Conservation (phyloP, 1,140 invertebrate species). For the Sitodiplosis mosellana region DNA sequence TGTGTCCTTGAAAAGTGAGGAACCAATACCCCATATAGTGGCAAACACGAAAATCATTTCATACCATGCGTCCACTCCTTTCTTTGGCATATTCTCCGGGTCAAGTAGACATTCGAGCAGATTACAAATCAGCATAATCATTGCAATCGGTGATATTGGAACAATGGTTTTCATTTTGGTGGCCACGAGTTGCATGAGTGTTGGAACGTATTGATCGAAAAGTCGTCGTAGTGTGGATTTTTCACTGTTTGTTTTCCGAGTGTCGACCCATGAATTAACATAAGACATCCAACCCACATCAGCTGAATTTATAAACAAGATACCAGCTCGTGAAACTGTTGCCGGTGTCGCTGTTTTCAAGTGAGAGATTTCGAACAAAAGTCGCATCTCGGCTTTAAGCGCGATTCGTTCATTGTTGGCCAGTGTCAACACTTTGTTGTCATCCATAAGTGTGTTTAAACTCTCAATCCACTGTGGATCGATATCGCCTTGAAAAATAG, state of each 20-base stretch:
- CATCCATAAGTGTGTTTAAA: constrained; percentile 72
- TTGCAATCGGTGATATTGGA: constrained; percentile 74
- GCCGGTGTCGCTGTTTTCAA: constrained; percentile 83
- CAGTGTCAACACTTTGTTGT: constrained; percentile 72
- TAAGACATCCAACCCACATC: constrained; percentile 86
- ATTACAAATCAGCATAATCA: constrained; percentile 76
- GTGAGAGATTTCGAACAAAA: constrained; percentile 84
- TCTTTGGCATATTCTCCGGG: constrained; percentile 56
- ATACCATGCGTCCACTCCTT: constrained; percentile 84
- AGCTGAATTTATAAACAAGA: constrained; percentile 26
- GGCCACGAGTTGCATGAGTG: too few relatives aligned
- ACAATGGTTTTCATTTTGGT: constrained; percentile 82
- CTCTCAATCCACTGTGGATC: constrained; percentile 93
- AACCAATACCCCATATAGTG: constrained; percentile 84
- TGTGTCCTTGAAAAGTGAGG: constrained; percentile 75
- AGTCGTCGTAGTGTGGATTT: constrained; percentile 81
- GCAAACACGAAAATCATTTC: constrained; percentile 87
- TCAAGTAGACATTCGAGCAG: constrained; percentile 71
- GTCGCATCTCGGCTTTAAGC: constrained; percentile 69
- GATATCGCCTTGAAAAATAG: too few relatives aligned
- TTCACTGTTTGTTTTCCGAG: constrained; percentile 64
- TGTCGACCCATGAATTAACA: constrained; percentile 58
- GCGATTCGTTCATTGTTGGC: constrained; percentile 89
- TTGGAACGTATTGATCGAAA: constrained; percentile 94
- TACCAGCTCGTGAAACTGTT: constrained; percentile 56